These are phyloP conservation scores for Phoenoteleia sp. DNA, from an alignment of 2,888 invertebrate genomes.

Conservation along the genomic window DNA sequence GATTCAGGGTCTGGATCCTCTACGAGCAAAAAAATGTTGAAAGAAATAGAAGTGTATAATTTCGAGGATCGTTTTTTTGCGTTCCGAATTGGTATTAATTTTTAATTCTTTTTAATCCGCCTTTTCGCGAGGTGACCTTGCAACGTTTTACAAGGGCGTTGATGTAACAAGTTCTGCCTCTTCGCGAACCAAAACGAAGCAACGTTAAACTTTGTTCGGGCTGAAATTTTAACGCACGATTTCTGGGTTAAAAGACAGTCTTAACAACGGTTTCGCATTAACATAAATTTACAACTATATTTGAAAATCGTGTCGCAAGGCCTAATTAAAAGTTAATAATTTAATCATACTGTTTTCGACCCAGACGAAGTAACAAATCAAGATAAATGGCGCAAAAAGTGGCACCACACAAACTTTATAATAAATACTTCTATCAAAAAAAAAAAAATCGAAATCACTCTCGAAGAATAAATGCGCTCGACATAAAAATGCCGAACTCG, in stretches of 20 bases:
- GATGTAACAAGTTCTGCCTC: background rate
- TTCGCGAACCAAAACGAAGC: too few relatives aligned
- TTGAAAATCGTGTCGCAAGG: conserved; percentile 9
- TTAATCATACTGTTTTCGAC: conserved; percentile 9
- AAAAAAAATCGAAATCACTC: conserved; percentile 27
- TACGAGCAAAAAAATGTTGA: background rate
- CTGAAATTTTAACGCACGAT: background rate
- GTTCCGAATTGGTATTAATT: conserved; percentile 2
- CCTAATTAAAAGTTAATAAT: conserved; percentile 22
- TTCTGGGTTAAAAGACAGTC: background rate
- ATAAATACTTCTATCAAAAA: conserved; percentile 20
- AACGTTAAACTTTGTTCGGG: background rate
- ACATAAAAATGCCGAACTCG: conserved; percentile 38
- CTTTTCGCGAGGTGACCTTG: conserved; percentile 10
- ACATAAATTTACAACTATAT: background rate
- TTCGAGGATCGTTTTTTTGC: background rate
- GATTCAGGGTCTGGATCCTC: background rate
- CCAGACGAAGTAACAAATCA: conserved; percentile 3
- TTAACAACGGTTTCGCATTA: background rate
- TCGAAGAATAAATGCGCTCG: conserved; percentile 27
- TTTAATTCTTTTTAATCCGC: conserved; percentile 25
- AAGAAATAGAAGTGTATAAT: conserved; percentile 11
- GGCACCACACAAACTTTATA: conserved; percentile 17
- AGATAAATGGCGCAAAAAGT: conserved; percentile 25
- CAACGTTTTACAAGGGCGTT: conserved; percentile 18